Evolutionary conservation across 2,113 vertebrate species (phyloP), one percentile per base, ranked within the genome.

Genomic region (Telmatochromis sp.): DNA sequence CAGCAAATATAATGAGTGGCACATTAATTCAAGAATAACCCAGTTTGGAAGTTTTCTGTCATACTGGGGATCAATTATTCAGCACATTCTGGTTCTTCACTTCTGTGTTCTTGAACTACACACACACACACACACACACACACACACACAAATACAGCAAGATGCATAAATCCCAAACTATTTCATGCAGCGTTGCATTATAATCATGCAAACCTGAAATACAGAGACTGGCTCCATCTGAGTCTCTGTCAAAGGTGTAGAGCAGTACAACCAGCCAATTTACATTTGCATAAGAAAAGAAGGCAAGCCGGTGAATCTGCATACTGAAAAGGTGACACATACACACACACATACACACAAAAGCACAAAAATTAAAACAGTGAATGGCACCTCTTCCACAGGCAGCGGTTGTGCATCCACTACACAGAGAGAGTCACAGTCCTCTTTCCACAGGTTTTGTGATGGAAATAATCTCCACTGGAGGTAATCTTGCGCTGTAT

Each of bases 311-410:
- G 82, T 54, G 85, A 85, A 92, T 87, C 60, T 79, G 93, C 94
- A 95, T 88, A 68, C 53, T 83, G 87, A 95, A 83, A 91, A 94
- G 93, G 93, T 92, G 92, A 93, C 80, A 55, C 73, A 80, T 14
- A 19, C 14, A 82, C 21, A 37, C 12, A 88, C 51, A 85, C 15
- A 55, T 49, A n/a, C 42, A 88, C 47, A 84, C 73, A 19, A 78
- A 31, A 31, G 10, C 63, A 79, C 23, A 79, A n/a, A 68, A 3
- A 80, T 37, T 57, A 80, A 86, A 58, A 84, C 82, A 70, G 68
- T 91, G 85, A 90, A 83, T 78, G 95, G 92, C 95, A 96, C 91
- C 95, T 96, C 91, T 87, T 85, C 85, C 80, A 83, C 86, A 23
- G 91, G 75, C 88, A 87, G 89, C 90, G 70, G 84, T 68, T 31